A percentile compares a stretch with the other conserved stretches of the same genome.
These are phyloP conservation scores for Mellivora capensis DNA, from an alignment of 2,113 vertebrate genomes.

Conservation along the genomic window DNA sequence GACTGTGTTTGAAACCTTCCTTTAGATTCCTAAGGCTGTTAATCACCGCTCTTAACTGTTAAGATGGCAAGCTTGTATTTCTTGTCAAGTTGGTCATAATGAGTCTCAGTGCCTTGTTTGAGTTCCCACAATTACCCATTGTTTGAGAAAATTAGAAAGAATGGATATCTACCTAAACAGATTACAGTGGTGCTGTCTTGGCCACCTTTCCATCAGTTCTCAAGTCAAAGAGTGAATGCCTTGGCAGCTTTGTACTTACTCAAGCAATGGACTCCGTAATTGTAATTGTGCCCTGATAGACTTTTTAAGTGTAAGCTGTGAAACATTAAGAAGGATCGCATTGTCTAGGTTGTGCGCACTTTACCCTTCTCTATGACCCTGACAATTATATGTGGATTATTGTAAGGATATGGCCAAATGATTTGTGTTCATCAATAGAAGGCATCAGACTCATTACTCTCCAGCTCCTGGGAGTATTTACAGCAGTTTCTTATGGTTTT, in stretches of 20 bases:
- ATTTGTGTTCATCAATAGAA: background rate
- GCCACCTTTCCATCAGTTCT: background rate
- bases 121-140: background rate
- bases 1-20: slow-evolving; percentile 1
- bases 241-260: background rate
- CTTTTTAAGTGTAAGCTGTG: slow-evolving; percentile 3
- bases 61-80: background rate
- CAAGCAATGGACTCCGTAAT: background rate
- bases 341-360: background rate
- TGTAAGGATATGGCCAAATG: background rate
- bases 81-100: background rate
- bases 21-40: background rate
- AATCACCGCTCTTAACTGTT: slow-evolving; percentile 3
- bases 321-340: background rate
- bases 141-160: background rate
- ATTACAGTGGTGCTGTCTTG: background rate
- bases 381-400: background rate
- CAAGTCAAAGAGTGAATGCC: background rate
- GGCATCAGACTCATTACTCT: background rate
- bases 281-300: background rate
- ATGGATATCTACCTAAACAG: background rate
- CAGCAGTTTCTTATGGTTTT: background rate
- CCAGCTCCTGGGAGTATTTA: background rate
- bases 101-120: background rate
- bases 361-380: background rate